Base-by-base conservation (phyloP, 1,140 invertebrate genomes). In the Luehdorfia chinensis region DNA sequence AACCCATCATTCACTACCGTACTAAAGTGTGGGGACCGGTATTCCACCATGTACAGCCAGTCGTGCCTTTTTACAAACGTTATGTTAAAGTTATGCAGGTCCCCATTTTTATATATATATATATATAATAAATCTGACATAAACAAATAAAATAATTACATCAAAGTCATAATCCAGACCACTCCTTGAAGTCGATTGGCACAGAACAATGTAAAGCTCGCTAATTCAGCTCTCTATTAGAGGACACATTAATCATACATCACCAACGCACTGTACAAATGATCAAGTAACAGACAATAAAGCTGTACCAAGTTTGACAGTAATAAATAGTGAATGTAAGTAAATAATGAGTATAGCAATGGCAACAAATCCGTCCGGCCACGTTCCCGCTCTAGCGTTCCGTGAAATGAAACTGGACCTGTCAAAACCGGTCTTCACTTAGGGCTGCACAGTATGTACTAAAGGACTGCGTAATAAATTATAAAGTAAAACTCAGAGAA, bases 291-390 rank as follows among this genome's bases (percentile, higher is more conserved):
- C 44, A 59, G 54, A 53, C 60, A 63, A 59, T 59, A 59, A 58
- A 53, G 49, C 49, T 55, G 44, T 46, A 39, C 44, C 12, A 28
- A 39, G 32, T 45, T 49, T 41, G 37, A 41, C 37, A 41, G 21
- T 41, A 41, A 41, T 41, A 41, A 41, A 41, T 41, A 41, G 27
- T 12, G 37, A 49, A 56, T 45, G 33, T 48, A 56, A 53, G 54
- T 59, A 59, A 64, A 60, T 64, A 64, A 49, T 53, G 31, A 51
- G 54, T 62, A 53, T 59, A 47, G 55, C 30, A 31, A 45, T 51
- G 25, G 43, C 33, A 51, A 49, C 55, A 54, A 61, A 61, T 60
- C 53, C 58, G 53, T 60, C 53, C 18, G 6, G 11, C 14, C 13
- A 43, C 9, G 47, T 39, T 36, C 47, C 33, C 47, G 50, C 58